These are phyloP conservation scores for Ferdinandea cuprea DNA, from an alignment of 2,888 invertebrate species.

Conservation along the genomic window DNA sequence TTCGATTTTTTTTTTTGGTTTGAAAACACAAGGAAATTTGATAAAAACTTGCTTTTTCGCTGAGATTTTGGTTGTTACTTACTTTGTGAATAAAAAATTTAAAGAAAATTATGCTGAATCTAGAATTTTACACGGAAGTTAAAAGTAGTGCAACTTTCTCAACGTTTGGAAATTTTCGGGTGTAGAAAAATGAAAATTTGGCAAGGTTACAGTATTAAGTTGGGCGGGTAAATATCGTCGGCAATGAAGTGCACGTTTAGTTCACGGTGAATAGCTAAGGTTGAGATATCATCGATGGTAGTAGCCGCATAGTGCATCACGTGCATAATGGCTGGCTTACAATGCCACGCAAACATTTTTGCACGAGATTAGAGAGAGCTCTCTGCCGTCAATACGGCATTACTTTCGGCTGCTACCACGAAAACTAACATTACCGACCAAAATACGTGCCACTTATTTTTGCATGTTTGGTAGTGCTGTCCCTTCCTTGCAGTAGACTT, in stretches of 20 bases:
- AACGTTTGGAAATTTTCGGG: constrained; percentile 20
- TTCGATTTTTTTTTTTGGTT: constrained; percentile 15
- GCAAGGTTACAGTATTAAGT: constrained; percentile 5
- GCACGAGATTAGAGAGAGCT: no score
- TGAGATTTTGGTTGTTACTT: constrained; percentile 60
- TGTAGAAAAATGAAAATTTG: background rate
- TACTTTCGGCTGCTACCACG: no score
- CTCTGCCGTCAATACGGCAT: no score
- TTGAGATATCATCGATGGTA: no score
- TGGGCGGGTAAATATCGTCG: background rate
- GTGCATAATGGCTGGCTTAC: no score
- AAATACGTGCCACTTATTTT: no score
- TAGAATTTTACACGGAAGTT: constrained; percentile 20
- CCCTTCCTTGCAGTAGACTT: no score
- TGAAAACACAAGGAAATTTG: constrained; percentile 72
- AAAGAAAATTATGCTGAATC: constrained; percentile 15
- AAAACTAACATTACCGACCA: no score
- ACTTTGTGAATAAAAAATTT: constrained; percentile 52
- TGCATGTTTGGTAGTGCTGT: no score
- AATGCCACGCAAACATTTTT: no score
- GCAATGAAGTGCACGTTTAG: background rate
- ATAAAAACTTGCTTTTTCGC: constrained; percentile 68
- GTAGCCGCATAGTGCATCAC: no score
- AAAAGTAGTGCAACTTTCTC: background rate
- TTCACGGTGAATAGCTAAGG: constrained; percentile 16